phyloP scores from a whole-genome alignment of 1,140 invertebrate genomes.

The Diabrotica virgifera region DNA sequence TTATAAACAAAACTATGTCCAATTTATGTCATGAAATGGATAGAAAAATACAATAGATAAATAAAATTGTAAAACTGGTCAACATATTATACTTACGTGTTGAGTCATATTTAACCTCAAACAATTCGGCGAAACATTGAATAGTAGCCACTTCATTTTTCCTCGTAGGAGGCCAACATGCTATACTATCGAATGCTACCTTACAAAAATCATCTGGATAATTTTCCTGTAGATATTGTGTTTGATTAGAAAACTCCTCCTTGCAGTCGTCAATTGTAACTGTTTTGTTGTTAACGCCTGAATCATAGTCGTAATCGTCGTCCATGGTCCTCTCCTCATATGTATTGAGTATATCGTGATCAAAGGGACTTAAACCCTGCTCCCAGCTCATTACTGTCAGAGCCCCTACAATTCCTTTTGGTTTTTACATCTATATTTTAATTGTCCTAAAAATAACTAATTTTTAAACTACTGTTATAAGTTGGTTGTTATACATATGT shows the following conservation, averaged over 20 bases:
- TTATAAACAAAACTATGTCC: no score
- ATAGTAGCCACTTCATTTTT: conserved; percentile 49
- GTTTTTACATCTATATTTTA: no score
- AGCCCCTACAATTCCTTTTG: no score
- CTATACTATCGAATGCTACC: conserved; percentile 51
- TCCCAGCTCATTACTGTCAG: not conserved
- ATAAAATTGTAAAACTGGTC: no score
- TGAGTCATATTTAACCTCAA: conserved; percentile 53
- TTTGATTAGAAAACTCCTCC: conserved; percentile 26
- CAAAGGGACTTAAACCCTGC: not conserved
- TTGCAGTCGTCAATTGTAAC: conserved; percentile 25
- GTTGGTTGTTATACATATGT: no score
- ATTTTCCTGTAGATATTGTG: conserved; percentile 16
- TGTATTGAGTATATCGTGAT: not conserved
- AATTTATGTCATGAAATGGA: no score
- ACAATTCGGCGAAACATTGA: conserved; percentile 55
- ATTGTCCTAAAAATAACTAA: no score
- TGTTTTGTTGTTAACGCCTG: conserved; percentile 4
- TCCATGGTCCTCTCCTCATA: not conserved
- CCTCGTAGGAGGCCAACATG: conserved; percentile 58
- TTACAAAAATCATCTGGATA: conserved; percentile 39
- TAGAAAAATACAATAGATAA: no score
- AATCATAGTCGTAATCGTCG: not conserved
- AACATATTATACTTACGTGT: conserved; percentile 36
- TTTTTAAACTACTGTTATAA: no score